Conservation (phyloP, 2,797 vertebrate species). For the Balearica regulorum region DNA sequence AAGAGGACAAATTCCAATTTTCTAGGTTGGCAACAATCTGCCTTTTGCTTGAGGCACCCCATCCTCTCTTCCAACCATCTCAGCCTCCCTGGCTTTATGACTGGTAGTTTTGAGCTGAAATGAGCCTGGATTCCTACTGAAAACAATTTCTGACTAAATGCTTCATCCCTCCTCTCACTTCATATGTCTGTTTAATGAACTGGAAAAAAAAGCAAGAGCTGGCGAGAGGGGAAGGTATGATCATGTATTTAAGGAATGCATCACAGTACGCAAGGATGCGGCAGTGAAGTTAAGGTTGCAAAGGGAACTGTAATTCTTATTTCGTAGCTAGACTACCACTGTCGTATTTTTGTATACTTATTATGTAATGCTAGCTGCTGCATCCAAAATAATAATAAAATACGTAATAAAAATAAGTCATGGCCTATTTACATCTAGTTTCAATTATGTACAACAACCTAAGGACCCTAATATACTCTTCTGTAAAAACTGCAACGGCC, state of each 20-base stretch:
- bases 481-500: neutral
- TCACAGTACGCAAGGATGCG: neutral
- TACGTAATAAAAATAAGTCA: neutral
- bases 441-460: neutral
- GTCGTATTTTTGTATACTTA: neutral
- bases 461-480: neutral
- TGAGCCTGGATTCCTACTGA: neutral
- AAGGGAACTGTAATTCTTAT: neutral
- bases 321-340: neutral
- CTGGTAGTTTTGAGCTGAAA: neutral
- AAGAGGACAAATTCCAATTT: neutral
- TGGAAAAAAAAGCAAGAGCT: neutral
- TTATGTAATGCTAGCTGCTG: neutral
- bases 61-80: neutral
- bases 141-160: neutral
- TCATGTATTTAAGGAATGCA: neutral
- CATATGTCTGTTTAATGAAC: neutral
- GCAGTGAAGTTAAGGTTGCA: neutral
- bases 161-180: neutral
- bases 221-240: neutral
- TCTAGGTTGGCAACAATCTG: neutral
- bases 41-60: neutral
- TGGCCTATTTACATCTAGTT: neutral
- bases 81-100: neutral
- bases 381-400: neutral